phyloP scores from a whole-genome alignment of 2,113 vertebrate species.

The Spea multiplicata region DNA sequence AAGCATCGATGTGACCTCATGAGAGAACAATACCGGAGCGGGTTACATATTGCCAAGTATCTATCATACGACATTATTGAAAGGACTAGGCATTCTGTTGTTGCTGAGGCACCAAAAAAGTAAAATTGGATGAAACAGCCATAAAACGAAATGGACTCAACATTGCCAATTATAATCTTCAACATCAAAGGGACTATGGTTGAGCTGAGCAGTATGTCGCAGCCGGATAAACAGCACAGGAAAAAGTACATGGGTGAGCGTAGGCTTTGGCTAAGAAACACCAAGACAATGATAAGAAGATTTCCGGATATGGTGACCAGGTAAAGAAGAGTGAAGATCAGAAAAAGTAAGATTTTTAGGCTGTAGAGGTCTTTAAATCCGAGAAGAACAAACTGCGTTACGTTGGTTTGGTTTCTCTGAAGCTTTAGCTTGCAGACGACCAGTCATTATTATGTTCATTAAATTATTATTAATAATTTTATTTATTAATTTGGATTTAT shows the following conservation, averaged over 20 bases:
- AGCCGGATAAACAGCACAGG: slow-evolving; percentile 20
- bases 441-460: too few species aligned
- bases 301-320: slow-evolving; percentile 10
- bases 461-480: too few species aligned
- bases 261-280: background rate
- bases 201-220: slow-evolving; percentile 12
- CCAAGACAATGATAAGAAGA: slow-evolving; percentile 13
- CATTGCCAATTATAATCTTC: background rate
- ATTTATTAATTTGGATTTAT: too few species aligned
- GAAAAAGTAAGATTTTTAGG: background rate
- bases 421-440: background rate
- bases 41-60: slow-evolving; percentile 28
- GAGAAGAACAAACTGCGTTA: slow-evolving; percentile 2
- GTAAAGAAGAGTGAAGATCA: background rate
- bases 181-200: slow-evolving; percentile 22
- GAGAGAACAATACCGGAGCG: slow-evolving; percentile 2
- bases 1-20: background rate
- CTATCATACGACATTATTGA: slow-evolving; percentile 32
- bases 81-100: slow-evolving; percentile 26
- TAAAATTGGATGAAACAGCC: slow-evolving; percentile 14
- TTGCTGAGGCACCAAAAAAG: slow-evolving; percentile 18
- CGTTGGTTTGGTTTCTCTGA: background rate
- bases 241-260: slow-evolving; percentile 35
- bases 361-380: slow-evolving; percentile 6
- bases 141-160: background rate